Base-by-base conservation (phyloP, 2,113 vertebrate genomes). In the Rhynchopsitta pachyrhyncha region DNA sequence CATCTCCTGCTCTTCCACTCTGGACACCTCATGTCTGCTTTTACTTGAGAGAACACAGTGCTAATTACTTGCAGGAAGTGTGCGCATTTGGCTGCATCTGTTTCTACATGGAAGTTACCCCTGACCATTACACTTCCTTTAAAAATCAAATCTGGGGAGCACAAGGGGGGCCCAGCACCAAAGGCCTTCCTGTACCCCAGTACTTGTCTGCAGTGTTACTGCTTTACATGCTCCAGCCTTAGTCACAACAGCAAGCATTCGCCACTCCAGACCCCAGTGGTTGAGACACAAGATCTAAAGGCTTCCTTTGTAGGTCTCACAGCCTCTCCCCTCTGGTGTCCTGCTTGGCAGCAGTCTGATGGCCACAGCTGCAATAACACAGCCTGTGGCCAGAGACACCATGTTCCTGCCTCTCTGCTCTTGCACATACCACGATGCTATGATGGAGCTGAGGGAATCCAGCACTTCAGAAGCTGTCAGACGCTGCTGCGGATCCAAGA, bases 401-500 rank as follows among this genome's bases (percentile, higher is more conserved):
- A 2, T 3, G 22, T 59, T 35, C 31, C 68, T 2, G 16, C 11
- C 17, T 15, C 49, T 5, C 33, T 50, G 39, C 52, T n/a, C 8
- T 27, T 1, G 44, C 62, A 96, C 98, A 80, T 94, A 99, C 99
- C 99, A 99, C 0, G 99, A 99, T 0, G 99, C 98, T 20, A 99
- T 99, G 97, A 99, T 99, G 98, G 97, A 98, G 82, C 99, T 98
- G 87, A 99, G 99, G 4, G 99, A 99, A 87, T 99, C 99, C 46
- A 99, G 98, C 94, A 99, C 99, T 44, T 99, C 99, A 2, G 98
- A 96, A 35, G 99, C 99, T 0, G 99, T 98, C 59, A 99, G 98
- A 83, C 99, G 99, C 94, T 99, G 99, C 98, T 99, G 99, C 5
- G 99, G 99, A 86, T 99, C 99, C 85, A 99, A 97, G 90, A 99